phyloP scores from a whole-genome alignment of 2,797 vertebrate species.

The Yasuhikotakia modesta region DNA sequence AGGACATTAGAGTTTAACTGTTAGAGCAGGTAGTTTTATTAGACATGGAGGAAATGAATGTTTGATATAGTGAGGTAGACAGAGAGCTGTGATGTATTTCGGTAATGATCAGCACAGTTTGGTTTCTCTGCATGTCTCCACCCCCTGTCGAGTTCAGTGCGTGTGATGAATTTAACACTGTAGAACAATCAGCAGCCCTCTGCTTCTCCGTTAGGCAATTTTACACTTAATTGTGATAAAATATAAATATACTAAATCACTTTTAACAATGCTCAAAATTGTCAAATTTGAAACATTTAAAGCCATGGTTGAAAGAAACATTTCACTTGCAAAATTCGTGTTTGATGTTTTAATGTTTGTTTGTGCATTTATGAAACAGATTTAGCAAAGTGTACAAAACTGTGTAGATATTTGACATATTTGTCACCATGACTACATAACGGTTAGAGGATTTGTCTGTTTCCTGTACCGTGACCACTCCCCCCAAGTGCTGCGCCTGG shows the following conservation, averaged over 20 bases:
- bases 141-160: constrained; percentile 39
- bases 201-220: constrained; percentile 41
- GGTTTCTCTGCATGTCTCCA: constrained; percentile 30
- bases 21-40: constrained; percentile 35
- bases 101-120: constrained; percentile 47
- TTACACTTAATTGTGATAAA: constrained; percentile 40
- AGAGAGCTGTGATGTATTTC: constrained; percentile 29
- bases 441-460: not conserved
- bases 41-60: constrained; percentile 30
- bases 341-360: not conserved
- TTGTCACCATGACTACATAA: not conserved
- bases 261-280: constrained; percentile 18
- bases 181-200: constrained; percentile 43
- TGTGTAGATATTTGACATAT: constrained; percentile 23
- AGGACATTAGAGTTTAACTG: constrained; percentile 16
- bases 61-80: constrained; percentile 37
- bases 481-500: constrained; percentile 15
- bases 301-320: not conserved
- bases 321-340: not conserved
- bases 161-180: constrained; percentile 45
- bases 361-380: not conserved
- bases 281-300: constrained; percentile 11
- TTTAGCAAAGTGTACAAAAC: not conserved
- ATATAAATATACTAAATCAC: constrained; percentile 31
- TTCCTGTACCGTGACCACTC: constrained; percentile 11